These are phyloP conservation scores for Paradoxurus hermaphroditus DNA, from an alignment of 2,113 vertebrate species.

Conservation along the genomic window DNA sequence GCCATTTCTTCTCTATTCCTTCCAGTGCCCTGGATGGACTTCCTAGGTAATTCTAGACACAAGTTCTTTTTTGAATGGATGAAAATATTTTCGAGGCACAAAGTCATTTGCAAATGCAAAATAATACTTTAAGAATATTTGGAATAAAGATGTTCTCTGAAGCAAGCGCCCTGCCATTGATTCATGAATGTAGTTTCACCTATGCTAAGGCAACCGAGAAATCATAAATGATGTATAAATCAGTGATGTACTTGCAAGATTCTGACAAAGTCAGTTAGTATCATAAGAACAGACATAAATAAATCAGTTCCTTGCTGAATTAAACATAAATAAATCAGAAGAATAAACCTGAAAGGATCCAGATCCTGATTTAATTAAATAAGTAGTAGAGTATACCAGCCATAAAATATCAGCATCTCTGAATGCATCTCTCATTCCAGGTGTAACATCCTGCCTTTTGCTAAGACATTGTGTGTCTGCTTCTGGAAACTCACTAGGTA, in stretches of 20 bases:
- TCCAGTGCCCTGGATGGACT: background rate
- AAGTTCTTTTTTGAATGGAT: background rate
- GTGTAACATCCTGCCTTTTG: background rate
- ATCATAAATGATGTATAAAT: constrained; percentile 71
- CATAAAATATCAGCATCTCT: background rate
- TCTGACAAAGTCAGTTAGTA: constrained; percentile 72
- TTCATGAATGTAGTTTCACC: background rate
- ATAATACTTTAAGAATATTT: background rate
- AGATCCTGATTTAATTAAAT: constrained; percentile 57
- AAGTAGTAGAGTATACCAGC: background rate
- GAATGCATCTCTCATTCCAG: background rate
- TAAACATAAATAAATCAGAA: constrained; percentile 72
- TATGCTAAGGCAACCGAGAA: constrained; percentile 43
- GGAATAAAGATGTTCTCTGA: background rate
- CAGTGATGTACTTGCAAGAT: constrained; percentile 46
- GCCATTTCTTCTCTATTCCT: background rate
- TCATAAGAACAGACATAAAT: constrained; percentile 75
- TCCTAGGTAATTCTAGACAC: background rate
- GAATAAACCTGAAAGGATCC: constrained; percentile 10
- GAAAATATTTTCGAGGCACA: constrained; percentile 6
- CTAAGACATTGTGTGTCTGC: background rate
- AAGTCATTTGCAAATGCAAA: constrained; percentile 36
- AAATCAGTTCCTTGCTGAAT: constrained; percentile 76
- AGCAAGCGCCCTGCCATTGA: background rate
- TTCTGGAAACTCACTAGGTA: constrained; percentile 18